Percentiles rank a stretch among this genome's conserved stretches.
These are phyloP conservation scores for Notolabrus celidotus DNA, from an alignment of 2,797 vertebrate species.

Conservation along the genomic window DNA sequence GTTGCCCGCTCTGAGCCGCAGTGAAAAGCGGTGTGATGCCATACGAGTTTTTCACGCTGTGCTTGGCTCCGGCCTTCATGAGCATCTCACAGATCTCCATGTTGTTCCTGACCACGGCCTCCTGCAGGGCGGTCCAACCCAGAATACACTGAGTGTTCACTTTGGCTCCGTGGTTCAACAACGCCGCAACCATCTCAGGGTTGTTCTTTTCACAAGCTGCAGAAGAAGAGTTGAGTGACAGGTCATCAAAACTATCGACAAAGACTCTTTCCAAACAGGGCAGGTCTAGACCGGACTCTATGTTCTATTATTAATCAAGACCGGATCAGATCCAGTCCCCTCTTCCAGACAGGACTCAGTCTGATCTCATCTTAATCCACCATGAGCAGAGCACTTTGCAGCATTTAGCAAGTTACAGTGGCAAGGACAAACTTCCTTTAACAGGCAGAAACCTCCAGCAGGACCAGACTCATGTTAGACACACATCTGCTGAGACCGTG, in stretches of 20 bases:
- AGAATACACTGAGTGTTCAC: constrained; percentile 90
- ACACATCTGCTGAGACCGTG: too few species aligned
- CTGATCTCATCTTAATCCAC: too few species aligned
- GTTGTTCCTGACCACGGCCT: constrained; percentile 88
- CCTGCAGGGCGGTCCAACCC: constrained; percentile 93
- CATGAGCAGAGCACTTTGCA: too few species aligned
- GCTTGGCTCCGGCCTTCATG: constrained; percentile 90
- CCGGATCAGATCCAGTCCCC: too few species aligned
- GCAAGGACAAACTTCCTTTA: too few species aligned
- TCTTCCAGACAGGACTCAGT: too few species aligned
- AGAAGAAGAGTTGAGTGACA: not conserved
- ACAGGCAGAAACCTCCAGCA: too few species aligned
- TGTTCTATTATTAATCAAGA: too few species aligned
- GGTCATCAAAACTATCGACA: not conserved
- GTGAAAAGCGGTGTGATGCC: constrained; percentile 93
- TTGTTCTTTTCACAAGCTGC: constrained; percentile 92
- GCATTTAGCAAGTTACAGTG: too few species aligned
- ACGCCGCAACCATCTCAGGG: constrained; percentile 79
- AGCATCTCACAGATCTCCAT: constrained; percentile 93
- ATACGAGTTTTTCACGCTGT: constrained; percentile 85
- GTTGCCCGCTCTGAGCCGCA: constrained; percentile 91
- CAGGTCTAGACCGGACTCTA: too few species aligned
- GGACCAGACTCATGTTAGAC: too few species aligned
- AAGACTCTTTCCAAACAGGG: too few species aligned
- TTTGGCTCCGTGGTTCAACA: constrained; percentile 84